phyloP scores from a whole-genome alignment of 2,888 invertebrate species.

The Tachina fera region DNA sequence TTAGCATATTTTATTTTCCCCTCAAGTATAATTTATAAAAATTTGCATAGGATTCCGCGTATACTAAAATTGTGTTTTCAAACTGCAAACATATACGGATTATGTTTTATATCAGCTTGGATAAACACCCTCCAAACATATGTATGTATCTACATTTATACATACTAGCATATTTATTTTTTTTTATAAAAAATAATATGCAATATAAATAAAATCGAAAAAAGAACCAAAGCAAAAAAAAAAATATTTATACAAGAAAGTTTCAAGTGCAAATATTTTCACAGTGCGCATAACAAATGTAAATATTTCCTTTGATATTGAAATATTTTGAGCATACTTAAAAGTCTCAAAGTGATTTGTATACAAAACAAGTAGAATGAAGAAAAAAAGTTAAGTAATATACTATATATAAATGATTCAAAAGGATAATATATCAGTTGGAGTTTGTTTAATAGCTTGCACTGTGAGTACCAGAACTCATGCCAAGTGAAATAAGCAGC shows the following conservation, averaged over 20 bases:
- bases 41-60: not conserved
- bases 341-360: slow-evolving; percentile 14
- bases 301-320: slow-evolving; percentile 37
- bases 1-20: slow-evolving; percentile 13
- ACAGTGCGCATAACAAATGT: slow-evolving; percentile 2
- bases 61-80: not conserved
- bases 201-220: not conserved
- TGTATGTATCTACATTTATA: not conserved
- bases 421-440: not conserved
- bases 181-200: not conserved
- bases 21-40: not conserved
- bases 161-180: not conserved
- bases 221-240: not conserved
- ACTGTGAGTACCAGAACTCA: too few relatives aligned
- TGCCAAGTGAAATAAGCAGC: too few relatives aligned
- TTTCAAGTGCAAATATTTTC: slow-evolving; percentile 44
- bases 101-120: too few relatives aligned
- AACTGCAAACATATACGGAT: too few relatives aligned
- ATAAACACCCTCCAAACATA: too few relatives aligned
- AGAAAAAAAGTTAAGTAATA: not conserved
- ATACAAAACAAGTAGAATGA: not conserved
- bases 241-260: slow-evolving; percentile 23
- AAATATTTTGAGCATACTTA: slow-evolving; percentile 21
- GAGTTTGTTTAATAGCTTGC: too few relatives aligned
- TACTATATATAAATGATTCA: not conserved